Conservation (phyloP, 2,888 invertebrate genomes). For the Gandaritis pyraliata region DNA sequence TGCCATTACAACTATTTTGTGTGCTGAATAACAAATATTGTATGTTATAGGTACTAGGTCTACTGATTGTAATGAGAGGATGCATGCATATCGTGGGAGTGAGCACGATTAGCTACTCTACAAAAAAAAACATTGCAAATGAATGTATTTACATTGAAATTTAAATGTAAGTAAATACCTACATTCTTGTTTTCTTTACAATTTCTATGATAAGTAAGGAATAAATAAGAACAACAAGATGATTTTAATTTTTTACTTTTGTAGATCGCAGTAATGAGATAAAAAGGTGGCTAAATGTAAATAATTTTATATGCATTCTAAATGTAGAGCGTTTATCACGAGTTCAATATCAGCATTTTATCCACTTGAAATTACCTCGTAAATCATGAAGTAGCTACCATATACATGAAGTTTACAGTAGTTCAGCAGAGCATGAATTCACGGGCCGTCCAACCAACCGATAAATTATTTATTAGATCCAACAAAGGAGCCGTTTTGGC, state of each 20-base stretch:
- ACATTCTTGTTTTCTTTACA: slow-evolving; percentile 61
- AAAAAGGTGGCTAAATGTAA: slow-evolving; percentile 34
- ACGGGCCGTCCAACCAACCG: slow-evolving; percentile 50
- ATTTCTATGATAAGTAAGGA: slow-evolving; percentile 9
- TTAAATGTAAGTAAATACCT: slow-evolving; percentile 68
- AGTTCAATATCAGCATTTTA: slow-evolving; percentile 50
- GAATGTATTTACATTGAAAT: slow-evolving; percentile 70
- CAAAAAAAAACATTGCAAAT: slow-evolving; percentile 66
- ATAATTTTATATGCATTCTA: slow-evolving; percentile 45
- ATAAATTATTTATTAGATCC: slow-evolving; percentile 70
- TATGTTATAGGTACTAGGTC: slow-evolving; percentile 42
- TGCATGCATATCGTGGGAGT: slow-evolving; percentile 60
- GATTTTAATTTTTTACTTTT: slow-evolving; percentile 46
- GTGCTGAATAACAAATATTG: slow-evolving; percentile 47
- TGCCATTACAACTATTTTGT: slow-evolving; percentile 43
- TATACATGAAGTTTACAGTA: slow-evolving; percentile 55
- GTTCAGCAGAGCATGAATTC: slow-evolving; percentile 61
- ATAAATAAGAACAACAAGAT: slow-evolving; percentile 47
- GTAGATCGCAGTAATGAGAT: slow-evolving; percentile 41
- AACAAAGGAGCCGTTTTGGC: slow-evolving; percentile 67
- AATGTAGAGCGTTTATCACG: slow-evolving; percentile 53
- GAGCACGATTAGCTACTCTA: slow-evolving; percentile 51
- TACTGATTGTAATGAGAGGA: slow-evolving; percentile 44
- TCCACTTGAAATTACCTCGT: slow-evolving; percentile 50
- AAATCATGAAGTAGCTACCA: slow-evolving; percentile 47